Conservation (phyloP, 2,113 vertebrate genomes). For the Clupea harengus region DNA sequence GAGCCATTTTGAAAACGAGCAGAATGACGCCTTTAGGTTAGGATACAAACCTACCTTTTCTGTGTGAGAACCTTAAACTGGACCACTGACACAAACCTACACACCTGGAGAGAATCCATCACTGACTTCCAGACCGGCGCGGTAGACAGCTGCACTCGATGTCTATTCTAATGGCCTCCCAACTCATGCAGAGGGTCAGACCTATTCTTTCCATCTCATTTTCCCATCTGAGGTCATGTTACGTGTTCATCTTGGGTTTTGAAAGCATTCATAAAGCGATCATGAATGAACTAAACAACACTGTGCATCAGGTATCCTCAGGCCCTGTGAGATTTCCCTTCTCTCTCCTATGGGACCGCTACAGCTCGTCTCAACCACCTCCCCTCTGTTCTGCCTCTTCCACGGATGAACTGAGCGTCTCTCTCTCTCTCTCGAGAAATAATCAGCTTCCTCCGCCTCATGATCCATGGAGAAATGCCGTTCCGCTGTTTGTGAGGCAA, state of each 20-base stretch:
- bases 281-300: not conserved
- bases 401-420: not conserved
- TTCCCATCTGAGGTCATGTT: not conserved
- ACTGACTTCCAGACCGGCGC: not conserved
- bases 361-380: not conserved
- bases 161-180: not conserved
- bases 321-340: not conserved
- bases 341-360: not conserved
- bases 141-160: not conserved
- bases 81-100: not conserved
- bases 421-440: not conserved
- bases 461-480: not conserved
- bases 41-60: not conserved
- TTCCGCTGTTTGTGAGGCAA: not conserved
- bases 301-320: not conserved
- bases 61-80: not conserved
- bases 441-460: not conserved
- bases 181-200: not conserved
- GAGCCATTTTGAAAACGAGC: not conserved
- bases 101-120: not conserved
- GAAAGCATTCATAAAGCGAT: not conserved
- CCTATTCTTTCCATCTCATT: not conserved
- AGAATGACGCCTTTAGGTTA: not conserved
- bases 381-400: not conserved
- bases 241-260: not conserved